Base-by-base conservation (phyloP, 2,888 invertebrate genomes). In the Oxyscelio sp. region DNA sequence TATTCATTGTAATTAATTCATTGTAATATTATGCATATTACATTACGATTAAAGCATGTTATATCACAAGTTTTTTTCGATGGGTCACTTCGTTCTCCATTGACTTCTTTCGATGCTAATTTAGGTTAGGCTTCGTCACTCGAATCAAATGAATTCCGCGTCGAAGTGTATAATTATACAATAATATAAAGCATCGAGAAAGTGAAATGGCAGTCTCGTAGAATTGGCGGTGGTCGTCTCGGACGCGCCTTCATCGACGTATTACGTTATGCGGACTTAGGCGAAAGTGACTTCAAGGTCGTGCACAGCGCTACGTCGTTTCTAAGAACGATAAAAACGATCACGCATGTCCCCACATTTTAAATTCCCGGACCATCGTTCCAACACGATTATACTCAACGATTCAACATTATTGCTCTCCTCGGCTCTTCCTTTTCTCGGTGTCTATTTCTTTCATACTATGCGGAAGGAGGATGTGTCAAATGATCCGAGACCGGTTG, bases 211-310 rank as follows among this genome's bases (percentile, higher is more conserved):
- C 83, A 58, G 77, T 66, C 61, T 66, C 61, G 71, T 71, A 38
- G 78, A 80, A 66, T 65, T 54, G 50, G 70, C 77, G 58, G 74
- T 38, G 17, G 59, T 40, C 59, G 78, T 73, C 77, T 77, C 66
- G 75, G 78, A 79, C 83, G 54, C 70, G 75, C 80, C 80, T 81
- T 82, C 66, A 66, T 58, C 74, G 83, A 84, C 82, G 77, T 78
- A 84, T 85, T 78, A 83, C 85, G 85, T 78, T 86, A 81, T 81
- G 61, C 75, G 83, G 70, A 75, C 71, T 84, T 84, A 84, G 86
- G 87, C 87, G 87, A 89, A 88, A 88, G 89, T 87, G 85, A 85
- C 87, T 79, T 70, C 89, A 89, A 89, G 89, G 89, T 87, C 87
- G 80, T 59, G 87, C 43, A 65, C 79, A 52, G 78, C 58, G 56